These are phyloP conservation scores for Lutjanus erythropterus DNA, from an alignment of 2,113 vertebrate genomes.

Conservation along the genomic window DNA sequence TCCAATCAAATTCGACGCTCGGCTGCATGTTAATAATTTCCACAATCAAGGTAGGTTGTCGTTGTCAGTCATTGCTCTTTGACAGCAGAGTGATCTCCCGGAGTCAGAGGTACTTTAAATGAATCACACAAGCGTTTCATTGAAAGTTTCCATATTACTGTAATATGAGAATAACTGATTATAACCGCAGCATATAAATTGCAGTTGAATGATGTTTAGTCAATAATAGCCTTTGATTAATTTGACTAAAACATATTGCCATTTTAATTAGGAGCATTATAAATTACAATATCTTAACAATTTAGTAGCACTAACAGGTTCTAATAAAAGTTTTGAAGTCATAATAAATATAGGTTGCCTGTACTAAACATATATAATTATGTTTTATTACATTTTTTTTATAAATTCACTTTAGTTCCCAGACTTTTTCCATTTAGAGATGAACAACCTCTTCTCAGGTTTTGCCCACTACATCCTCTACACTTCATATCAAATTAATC, in stretches of 20 bases:
- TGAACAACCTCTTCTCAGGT: not conserved
- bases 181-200: not conserved
- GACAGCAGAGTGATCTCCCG: slow-evolving; percentile 64
- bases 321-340: not conserved
- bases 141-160: not conserved
- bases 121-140: not conserved
- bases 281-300: not conserved
- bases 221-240: not conserved
- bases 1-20: slow-evolving; percentile 61
- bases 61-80: slow-evolving; percentile 68
- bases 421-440: not conserved
- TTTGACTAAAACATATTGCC: not conserved
- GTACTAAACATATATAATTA: not conserved
- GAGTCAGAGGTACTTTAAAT: slow-evolving; percentile 15
- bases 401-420: not conserved
- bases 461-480: not conserved
- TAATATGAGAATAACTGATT: not conserved
- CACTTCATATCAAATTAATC: slow-evolving; percentile 26
- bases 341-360: not conserved
- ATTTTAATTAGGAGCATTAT: slow-evolving; percentile 2
- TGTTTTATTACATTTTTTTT: not conserved
- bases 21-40: slow-evolving; percentile 65
- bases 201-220: not conserved
- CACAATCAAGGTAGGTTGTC: slow-evolving; percentile 72
- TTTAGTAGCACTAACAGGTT: not conserved